A percentile compares a stretch with the other conserved stretches of the same genome.
Evolutionary conservation across 2,797 vertebrate genomes (phyloP).

Genomic region (Sebastes minor): DNA sequence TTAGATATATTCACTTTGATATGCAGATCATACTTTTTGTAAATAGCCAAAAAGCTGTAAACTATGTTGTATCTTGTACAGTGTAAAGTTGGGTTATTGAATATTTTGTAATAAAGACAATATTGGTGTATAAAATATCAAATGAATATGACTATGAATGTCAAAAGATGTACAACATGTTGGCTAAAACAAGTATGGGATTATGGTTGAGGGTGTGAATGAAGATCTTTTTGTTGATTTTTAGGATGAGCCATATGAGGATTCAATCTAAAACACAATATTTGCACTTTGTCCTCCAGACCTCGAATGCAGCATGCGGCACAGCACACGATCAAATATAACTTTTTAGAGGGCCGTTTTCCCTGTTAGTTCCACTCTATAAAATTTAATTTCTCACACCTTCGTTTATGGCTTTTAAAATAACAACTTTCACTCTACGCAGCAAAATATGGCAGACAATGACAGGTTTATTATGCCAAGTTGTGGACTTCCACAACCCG

Average conservation of each 20-base stretch:
- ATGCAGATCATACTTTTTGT: constrained; percentile 83
- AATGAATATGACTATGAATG: not conserved
- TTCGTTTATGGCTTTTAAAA: constrained; percentile 44
- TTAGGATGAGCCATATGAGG: not conserved
- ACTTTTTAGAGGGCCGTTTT: constrained; percentile 24
- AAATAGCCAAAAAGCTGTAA: constrained; percentile 81
- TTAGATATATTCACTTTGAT: constrained; percentile 85
- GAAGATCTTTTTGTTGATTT: not conserved
- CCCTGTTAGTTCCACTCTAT: constrained; percentile 30
- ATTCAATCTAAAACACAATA: constrained; percentile 6
- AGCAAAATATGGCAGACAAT: constrained; percentile 22
- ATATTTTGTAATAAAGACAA: constrained; percentile 86
- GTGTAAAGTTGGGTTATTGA: constrained; percentile 83
- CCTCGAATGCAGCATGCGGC: not conserved
- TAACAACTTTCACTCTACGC: constrained; percentile 19
- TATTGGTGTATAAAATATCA: constrained; percentile 80
- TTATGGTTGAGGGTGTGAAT: not conserved
- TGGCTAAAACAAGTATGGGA: not conserved
- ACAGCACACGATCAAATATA: constrained; percentile 7
- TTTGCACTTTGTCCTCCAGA: constrained; percentile 4
- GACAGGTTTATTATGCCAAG: constrained; percentile 22
- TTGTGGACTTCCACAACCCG: constrained; percentile 6
- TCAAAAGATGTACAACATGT: not conserved
- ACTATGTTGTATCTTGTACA: constrained; percentile 84
- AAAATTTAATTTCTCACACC: constrained; percentile 27